phyloP scores from a whole-genome alignment of 1,140 invertebrate genomes.

The Laodelphax striatellus region DNA sequence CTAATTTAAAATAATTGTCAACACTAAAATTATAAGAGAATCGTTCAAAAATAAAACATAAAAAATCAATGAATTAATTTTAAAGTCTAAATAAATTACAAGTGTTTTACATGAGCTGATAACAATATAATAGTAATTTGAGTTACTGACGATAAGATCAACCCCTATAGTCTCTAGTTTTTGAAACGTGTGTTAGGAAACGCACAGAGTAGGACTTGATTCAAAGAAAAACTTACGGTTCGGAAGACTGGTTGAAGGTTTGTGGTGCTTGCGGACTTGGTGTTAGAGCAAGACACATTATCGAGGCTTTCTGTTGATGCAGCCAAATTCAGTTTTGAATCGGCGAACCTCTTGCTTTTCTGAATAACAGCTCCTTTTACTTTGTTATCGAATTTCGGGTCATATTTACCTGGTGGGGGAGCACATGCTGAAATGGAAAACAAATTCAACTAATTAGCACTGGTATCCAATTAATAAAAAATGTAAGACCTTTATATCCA shows the following conservation, averaged over 20 bases:
- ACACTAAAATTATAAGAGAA: no score
- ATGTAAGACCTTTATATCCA: no score
- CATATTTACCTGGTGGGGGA: constrained; percentile 25
- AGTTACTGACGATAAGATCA: no score
- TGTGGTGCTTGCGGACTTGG: constrained; percentile 8
- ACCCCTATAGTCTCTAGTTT: no score
- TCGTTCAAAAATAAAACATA: no score
- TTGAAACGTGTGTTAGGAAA: no score
- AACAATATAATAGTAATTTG: no score
- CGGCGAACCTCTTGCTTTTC: constrained; percentile 17
- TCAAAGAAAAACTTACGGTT: constrained; percentile 14
- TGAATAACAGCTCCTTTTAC: constrained; percentile 20
- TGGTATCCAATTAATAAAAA: no score
- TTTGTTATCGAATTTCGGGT: constrained; percentile 23
- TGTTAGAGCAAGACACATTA: neutral
- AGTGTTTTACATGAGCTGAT: no score
- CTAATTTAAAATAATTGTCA: neutral
- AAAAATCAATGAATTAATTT: no score
- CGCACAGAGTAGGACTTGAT: no score
- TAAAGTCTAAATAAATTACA: no score
- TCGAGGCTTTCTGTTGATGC: constrained; percentile 4
- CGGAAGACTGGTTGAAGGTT: constrained; percentile 14
- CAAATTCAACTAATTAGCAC: neutral
- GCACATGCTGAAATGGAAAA: constrained; percentile 20
- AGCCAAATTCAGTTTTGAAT: constrained; percentile 8